Conservation (phyloP, 1,140 invertebrate species). For the Rhagoletis zephyria region DNA sequence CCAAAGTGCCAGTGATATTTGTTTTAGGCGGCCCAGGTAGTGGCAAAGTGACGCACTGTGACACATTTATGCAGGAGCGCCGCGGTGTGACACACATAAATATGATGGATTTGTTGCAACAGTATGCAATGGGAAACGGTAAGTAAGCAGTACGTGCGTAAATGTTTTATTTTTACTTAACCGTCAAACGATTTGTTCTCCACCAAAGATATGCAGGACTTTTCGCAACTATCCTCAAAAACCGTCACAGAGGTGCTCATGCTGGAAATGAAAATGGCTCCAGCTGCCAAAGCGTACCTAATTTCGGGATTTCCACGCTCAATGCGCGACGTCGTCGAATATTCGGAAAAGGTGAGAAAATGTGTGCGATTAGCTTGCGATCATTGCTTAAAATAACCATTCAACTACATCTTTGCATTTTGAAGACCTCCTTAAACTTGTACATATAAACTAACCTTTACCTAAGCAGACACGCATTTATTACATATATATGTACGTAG, state of each 20-base stretch:
- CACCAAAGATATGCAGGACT: slow-evolving; percentile 85
- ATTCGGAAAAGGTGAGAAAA: slow-evolving; percentile 86
- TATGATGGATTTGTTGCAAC: slow-evolving; percentile 90
- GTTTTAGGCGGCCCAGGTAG: slow-evolving; percentile 90
- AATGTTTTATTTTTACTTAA: slow-evolving; percentile 22
- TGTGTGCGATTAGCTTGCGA: neutral
- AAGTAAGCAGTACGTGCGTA: slow-evolving; percentile 61
- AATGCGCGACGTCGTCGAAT: slow-evolving; percentile 91
- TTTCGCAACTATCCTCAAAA: slow-evolving; percentile 86
- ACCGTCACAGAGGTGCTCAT: slow-evolving; percentile 90
- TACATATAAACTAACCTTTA: neutral
- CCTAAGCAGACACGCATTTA: neutral
- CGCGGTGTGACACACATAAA: slow-evolving; percentile 89
- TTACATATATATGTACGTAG: no score
- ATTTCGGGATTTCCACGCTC: slow-evolving; percentile 96
- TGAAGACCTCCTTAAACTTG: neutral
- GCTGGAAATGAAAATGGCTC: slow-evolving; percentile 94
- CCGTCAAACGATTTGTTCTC: neutral
- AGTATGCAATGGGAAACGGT: slow-evolving; percentile 90
- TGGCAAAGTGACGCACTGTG: slow-evolving; percentile 93
- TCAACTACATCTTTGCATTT: neutral
- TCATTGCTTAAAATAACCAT: neutral
- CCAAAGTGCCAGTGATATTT: slow-evolving; percentile 89
- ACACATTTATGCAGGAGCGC: slow-evolving; percentile 88
- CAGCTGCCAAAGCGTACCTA: slow-evolving; percentile 91